Base-by-base conservation (phyloP, 2,888 invertebrate species). In the Cantharis lateralis region DNA sequence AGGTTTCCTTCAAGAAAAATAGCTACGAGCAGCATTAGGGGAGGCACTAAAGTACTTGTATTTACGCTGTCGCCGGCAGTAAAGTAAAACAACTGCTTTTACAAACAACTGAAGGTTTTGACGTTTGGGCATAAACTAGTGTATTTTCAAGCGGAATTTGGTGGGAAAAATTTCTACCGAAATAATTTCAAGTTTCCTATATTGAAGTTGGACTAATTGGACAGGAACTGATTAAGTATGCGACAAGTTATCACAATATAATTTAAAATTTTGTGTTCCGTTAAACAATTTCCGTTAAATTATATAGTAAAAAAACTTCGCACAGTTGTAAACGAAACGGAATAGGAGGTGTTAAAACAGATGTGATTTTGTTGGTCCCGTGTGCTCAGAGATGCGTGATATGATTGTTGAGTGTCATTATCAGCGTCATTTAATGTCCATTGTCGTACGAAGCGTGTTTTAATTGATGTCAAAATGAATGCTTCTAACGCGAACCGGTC, bases 391-490 rank as follows among this genome's bases (percentile, higher is more conserved):
- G 81, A 84, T 84, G 82, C 72, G 75, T 80, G 84, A 84, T 84
- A 84, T 74, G 81, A 84, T 85, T 84, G 84, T 84, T 75, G 76
- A 81, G 81, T 81, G 82, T 83, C 81, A 79, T 83, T 81, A 81
- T 83, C 82, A 82, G 81, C 81, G 79, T 78, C 77, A 81, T 85
- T 84, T 82, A 83, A 84, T 84, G 83, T 80, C 83, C 82, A 83
- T 85, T 85, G 84, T 84, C 83, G 82, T 83, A 79, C 82, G 80
- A 79, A 82, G 82, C 78, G 82, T 81, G 81, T 83, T 84, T 83
- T 84, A 85, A 85, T 85, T 85, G 84, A 83, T 82, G 83, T 83
- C 80, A 79, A 82, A 84, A 82, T 82, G 81, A 81, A 80, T 81
- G 82, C 80, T 80, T 79, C 75, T 72, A 74, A 68, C 75, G 75